Percentiles rank a stretch among this genome's conserved stretches.
Evolutionary conservation across 64 coral and sea anemone species (phyloP).

Genomic region (Platygyra sinensis): DNA sequence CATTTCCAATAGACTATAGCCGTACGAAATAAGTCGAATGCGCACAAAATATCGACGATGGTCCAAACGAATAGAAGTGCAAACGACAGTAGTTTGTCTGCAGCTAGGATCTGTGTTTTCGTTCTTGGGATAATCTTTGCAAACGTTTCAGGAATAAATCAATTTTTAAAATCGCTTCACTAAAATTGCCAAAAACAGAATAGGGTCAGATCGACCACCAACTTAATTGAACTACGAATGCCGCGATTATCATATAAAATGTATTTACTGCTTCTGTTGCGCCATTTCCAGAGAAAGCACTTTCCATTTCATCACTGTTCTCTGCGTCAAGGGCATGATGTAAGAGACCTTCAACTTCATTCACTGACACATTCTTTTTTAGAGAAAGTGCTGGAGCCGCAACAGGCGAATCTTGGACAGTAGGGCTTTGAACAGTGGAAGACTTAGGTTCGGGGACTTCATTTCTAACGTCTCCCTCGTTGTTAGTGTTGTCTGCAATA

Average conservation of each 20-base stretch:
- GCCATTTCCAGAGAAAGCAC: slow-evolving; percentile 4
- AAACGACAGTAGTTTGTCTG: no score
- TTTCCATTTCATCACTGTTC: not conserved
- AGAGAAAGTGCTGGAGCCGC: not conserved
- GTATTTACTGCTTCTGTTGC: not conserved
- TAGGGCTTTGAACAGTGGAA: not conserved
- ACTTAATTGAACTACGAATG: no score
- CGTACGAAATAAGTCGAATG: no score
- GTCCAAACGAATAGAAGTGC: no score
- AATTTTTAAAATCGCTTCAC: no score
- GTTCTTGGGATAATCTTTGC: no score
- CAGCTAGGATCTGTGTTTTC: no score
- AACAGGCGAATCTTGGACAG: not conserved
- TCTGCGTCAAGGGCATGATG: slow-evolving; percentile 7
- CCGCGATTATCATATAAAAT: not conserved
- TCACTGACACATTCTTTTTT: not conserved
- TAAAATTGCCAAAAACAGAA: no score
- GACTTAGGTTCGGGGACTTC: not conserved
- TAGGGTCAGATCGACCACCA: no score
- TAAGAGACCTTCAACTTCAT: slow-evolving; percentile 11
- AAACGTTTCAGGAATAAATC: no score
- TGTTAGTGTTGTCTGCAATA: not conserved
- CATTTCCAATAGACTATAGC: no score
- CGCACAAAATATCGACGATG: no score
- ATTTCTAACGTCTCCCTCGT: not conserved